phyloP scores from a whole-genome alignment of 92 coral and sea anemone genomes.

The Desmophyllum pertusum region DNA sequence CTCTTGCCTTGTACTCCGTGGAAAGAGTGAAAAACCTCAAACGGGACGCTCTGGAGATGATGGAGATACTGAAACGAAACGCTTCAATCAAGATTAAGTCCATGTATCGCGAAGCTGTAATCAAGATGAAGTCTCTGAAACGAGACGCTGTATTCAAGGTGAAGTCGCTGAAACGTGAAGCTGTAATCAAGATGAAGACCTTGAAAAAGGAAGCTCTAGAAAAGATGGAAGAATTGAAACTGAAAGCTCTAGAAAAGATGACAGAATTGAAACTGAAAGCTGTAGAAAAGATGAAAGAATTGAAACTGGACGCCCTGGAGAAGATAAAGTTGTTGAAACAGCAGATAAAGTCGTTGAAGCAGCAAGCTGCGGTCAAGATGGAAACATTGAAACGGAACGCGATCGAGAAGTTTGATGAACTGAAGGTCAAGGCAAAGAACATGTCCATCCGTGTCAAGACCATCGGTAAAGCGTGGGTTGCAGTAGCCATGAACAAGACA shows the following conservation, averaged over 20 bases:
- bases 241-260: conserved; percentile 40
- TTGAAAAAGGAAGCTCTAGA: conserved; percentile 45
- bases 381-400: conserved; percentile 9
- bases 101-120: conserved; percentile 38
- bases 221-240: conserved; percentile 50
- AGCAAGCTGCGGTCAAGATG: conserved; percentile 20
- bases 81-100: conserved; percentile 42
- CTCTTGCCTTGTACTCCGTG: conserved; percentile 56
- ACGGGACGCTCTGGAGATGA: conserved; percentile 45
- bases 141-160: conserved; percentile 39
- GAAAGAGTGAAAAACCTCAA: conserved; percentile 63
- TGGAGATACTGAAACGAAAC: conserved; percentile 48
- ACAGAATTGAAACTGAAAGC: conserved; percentile 43
- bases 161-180: conserved; percentile 42
- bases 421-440: conserved; percentile 40
- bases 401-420: conserved; percentile 52
- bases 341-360: conserved; percentile 8
- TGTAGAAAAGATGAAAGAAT: conserved; percentile 33
- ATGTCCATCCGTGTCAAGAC: conserved; percentile 26
- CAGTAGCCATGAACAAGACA: conserved; percentile 19
- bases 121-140: conserved; percentile 50
- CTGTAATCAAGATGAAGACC: conserved; percentile 44
- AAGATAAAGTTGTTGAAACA: conserved; percentile 55
- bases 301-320: conserved; percentile 50
- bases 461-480: conserved; percentile 31